phyloP scores from a whole-genome alignment of 2,797 vertebrate species.

The Lacerta viridis region DNA sequence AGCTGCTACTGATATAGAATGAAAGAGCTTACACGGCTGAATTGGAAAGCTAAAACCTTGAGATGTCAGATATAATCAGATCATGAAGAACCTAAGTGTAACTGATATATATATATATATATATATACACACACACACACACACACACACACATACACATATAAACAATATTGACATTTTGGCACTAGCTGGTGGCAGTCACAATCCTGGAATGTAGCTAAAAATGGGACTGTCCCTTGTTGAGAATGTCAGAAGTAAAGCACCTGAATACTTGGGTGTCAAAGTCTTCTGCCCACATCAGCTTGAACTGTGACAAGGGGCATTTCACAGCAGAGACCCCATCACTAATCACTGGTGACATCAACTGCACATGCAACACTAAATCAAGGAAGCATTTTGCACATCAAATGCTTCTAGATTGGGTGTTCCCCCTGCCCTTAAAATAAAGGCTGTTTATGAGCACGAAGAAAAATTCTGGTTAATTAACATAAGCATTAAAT shows the following conservation, averaged over 20 bases:
- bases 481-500: too few species aligned
- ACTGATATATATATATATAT: neutral
- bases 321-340: neutral
- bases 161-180: neutral
- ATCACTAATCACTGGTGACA: neutral
- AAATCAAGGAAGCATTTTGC: neutral
- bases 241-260: neutral
- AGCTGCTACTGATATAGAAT: conserved; percentile 27
- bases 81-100: neutral
- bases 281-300: neutral
- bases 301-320: neutral
- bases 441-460: too few species aligned
- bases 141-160: too few species aligned
- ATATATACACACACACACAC: too few species aligned
- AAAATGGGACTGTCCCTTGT: neutral
- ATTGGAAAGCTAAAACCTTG: neutral
- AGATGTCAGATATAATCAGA: conserved; percentile 13
- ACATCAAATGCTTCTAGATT: neutral
- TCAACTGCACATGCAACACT: neutral
- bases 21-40: neutral
- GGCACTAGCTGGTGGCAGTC: neutral
- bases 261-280: neutral
- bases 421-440: neutral
- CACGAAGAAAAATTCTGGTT: too few species aligned
- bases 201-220: neutral